A percentile compares a stretch with the other conserved stretches of the same genome.
Conservation (phyloP, 1,140 invertebrate genomes). For the Oscheius sp. region DNA sequence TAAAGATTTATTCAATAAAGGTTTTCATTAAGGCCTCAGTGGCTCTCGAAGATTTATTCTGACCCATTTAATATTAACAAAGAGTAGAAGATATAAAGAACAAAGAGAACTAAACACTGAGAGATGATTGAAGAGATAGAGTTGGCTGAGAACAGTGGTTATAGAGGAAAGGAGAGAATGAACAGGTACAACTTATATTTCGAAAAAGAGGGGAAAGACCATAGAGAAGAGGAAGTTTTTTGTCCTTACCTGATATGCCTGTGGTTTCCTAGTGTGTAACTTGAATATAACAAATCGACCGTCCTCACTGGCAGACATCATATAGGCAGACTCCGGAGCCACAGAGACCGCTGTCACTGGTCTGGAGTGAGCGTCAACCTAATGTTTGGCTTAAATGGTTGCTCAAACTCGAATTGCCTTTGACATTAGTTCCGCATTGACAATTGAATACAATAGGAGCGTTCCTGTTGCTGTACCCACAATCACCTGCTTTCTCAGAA, state of each 20-base stretch:
- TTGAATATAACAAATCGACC: constrained; percentile 23
- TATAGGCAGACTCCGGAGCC: constrained; percentile 34
- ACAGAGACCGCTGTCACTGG: constrained; percentile 28
- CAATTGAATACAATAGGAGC: constrained; percentile 24
- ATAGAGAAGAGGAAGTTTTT: neutral
- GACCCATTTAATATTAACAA: neutral
- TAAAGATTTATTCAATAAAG: neutral
- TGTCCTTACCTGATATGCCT: constrained; percentile 26
- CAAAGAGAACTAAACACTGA: no score
- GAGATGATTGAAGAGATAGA: no score
- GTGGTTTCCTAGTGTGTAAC: constrained; percentile 33
- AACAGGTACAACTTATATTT: no score
- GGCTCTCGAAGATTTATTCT: neutral
- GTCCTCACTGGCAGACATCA: constrained; percentile 24
- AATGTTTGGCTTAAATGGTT: neutral
- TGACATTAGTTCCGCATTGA: constrained; percentile 17
- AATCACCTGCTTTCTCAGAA: constrained; percentile 31
- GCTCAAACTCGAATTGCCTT: neutral
- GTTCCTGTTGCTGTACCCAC: constrained; percentile 12
- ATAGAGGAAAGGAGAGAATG: no score
- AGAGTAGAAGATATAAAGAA: no score
- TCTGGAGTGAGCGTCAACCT: constrained; percentile 28
- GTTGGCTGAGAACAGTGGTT: no score
- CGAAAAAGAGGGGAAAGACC: neutral
- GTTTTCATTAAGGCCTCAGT: neutral